Percentiles rank a stretch among this genome's conserved stretches.
Evolutionary conservation across 1,140 invertebrate species (phyloP).

Genomic region (Heliconius melpomene): DNA sequence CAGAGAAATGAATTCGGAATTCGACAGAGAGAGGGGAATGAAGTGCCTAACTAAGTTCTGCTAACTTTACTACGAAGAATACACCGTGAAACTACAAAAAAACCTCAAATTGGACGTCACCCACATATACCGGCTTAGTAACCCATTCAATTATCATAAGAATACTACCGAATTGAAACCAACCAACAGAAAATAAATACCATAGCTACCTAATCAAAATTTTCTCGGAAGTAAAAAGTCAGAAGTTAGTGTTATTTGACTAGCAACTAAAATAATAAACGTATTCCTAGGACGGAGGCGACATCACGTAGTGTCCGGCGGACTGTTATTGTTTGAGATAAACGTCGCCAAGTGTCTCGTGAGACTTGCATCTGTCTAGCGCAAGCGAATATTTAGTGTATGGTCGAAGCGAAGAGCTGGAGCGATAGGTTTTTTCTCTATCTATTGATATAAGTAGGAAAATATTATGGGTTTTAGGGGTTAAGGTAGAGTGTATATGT

Average conservation of each 20-base stretch:
- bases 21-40: too few species aligned
- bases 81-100: too few species aligned
- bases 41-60: too few species aligned
- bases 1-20: too few species aligned
- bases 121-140: too few species aligned
- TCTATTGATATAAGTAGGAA: too few species aligned
- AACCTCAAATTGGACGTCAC: too few species aligned
- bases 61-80: too few species aligned
- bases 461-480: too few species aligned
- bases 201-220: conserved; percentile 11
- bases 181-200: not conserved
- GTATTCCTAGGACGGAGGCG: conserved; percentile 24
- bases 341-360: conserved; percentile 41
- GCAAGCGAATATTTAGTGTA: conserved; percentile 41
- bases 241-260: conserved; percentile 42
- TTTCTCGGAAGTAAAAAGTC: conserved; percentile 19
- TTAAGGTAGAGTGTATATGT: too few species aligned
- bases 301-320: conserved; percentile 39
- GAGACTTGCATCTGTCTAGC: conserved; percentile 51
- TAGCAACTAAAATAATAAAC: conserved; percentile 51
- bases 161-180: not conserved
- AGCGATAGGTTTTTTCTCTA: not conserved
- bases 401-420: conserved; percentile 29
- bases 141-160: not conserved
- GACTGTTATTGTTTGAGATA: conserved; percentile 48